Conservation (phyloP, 1,140 invertebrate species). For the Pogonus chalceus region DNA sequence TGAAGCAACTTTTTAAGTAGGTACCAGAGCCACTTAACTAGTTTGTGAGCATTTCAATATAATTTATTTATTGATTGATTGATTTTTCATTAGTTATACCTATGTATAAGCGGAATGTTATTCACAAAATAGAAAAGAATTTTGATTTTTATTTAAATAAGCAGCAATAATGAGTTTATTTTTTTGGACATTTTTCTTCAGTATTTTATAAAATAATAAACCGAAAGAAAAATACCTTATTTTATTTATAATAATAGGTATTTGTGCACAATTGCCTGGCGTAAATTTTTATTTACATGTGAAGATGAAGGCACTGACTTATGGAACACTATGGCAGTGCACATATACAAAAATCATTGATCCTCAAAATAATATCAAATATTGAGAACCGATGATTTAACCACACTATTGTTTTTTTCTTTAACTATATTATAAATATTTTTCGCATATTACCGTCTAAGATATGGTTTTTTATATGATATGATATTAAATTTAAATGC, state of each 20-base stretch:
- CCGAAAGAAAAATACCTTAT: too few species aligned
- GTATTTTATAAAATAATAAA: too few species aligned
- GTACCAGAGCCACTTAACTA: neutral
- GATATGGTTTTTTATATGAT: conserved; percentile 13
- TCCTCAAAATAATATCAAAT: neutral
- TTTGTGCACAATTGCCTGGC: neutral
- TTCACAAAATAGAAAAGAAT: too few species aligned
- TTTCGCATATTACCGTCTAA: neutral
- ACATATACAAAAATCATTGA: neutral
- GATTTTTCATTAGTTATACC: too few species aligned
- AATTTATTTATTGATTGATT: too few species aligned
- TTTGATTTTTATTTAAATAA: too few species aligned
- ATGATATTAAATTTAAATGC: conserved; percentile 11
- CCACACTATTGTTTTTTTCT: too few species aligned
- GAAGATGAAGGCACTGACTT: conserved; percentile 6
- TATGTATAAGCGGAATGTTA: too few species aligned
- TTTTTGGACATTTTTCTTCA: too few species aligned
- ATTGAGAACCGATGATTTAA: neutral
- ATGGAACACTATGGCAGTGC: conserved; percentile 6
- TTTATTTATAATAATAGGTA: too few species aligned
- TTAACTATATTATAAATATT: neutral
- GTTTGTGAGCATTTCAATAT: neutral
- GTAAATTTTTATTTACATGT: too few species aligned
- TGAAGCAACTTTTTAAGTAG: neutral
- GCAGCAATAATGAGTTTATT: too few species aligned